Conservation (phyloP, 2,113 vertebrate genomes). For the Oenanthe oenanthe region DNA sequence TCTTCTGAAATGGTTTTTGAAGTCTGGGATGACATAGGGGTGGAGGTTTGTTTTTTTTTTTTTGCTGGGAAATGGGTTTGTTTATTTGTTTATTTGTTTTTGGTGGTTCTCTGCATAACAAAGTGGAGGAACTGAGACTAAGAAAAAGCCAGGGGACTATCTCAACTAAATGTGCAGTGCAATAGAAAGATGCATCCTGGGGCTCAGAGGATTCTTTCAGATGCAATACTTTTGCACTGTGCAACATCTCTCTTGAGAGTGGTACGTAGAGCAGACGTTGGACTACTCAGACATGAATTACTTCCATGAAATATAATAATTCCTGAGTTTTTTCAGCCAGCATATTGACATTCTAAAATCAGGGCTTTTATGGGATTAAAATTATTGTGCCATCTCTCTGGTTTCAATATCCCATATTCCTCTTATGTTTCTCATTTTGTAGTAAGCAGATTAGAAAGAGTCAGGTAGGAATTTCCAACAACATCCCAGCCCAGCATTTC, state of each 20-base stretch:
- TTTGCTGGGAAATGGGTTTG: not conserved
- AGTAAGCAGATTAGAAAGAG: not conserved
- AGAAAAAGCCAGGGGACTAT: not conserved
- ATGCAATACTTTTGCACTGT: not conserved
- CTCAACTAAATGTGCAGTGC: not conserved
- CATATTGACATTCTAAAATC: not conserved
- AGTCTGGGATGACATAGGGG: not conserved
- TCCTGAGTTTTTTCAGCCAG: not conserved
- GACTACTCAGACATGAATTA: not conserved
- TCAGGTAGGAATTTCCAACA: not conserved
- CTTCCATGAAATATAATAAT: not conserved
- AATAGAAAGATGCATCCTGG: not conserved
- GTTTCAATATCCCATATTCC: not conserved
- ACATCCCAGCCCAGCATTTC: not conserved
- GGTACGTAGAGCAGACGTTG: not conserved
- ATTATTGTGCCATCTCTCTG: not conserved
- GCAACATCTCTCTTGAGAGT: not conserved
- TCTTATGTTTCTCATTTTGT: not conserved
- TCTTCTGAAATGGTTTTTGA: not conserved
- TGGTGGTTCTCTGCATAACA: not conserved
- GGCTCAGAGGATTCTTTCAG: not conserved
- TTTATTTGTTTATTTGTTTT: not conserved
- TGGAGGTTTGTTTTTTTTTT: fast-evolving
- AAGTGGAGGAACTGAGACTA: not conserved
- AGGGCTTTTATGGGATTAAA: not conserved